phyloP scores from a whole-genome alignment of 2,113 vertebrate genomes.

The Coregonus clupeaformis region DNA sequence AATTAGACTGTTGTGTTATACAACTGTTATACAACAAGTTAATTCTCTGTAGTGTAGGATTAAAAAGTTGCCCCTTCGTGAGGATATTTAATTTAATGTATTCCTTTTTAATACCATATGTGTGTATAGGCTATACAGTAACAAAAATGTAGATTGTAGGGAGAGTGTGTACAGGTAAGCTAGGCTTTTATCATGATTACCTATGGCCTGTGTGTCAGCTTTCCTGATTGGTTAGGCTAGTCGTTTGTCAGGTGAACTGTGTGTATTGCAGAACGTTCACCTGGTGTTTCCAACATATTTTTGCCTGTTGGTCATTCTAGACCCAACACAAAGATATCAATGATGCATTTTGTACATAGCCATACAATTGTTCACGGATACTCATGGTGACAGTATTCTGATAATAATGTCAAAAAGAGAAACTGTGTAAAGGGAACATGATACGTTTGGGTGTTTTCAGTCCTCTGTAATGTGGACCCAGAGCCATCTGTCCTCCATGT shows the following conservation, averaged over 20 bases:
- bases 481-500: conserved; percentile 46
- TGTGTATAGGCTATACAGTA: background rate
- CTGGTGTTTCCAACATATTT: background rate
- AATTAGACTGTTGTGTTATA: background rate
- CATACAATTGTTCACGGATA: too few species aligned
- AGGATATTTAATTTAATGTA: too few species aligned
- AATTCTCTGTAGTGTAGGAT: too few species aligned
- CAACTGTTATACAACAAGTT: too few species aligned
- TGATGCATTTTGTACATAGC: background rate
- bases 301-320: background rate
- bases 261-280: background rate
- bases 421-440: conserved; percentile 41
- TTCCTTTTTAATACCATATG: too few species aligned
- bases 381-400: too few species aligned
- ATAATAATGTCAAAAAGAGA: background rate
- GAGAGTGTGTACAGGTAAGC: too few species aligned
- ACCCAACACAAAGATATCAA: background rate
- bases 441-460: conserved; percentile 47
- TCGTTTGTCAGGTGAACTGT: background rate
- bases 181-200: background rate
- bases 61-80: too few species aligned
- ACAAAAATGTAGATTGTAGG: background rate
- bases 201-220: background rate
- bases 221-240: background rate
- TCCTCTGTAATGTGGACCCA: conserved; percentile 22